Evolutionary conservation across 2,888 invertebrate species (phyloP).

Genomic region (Anthophora plumipes): DNA sequence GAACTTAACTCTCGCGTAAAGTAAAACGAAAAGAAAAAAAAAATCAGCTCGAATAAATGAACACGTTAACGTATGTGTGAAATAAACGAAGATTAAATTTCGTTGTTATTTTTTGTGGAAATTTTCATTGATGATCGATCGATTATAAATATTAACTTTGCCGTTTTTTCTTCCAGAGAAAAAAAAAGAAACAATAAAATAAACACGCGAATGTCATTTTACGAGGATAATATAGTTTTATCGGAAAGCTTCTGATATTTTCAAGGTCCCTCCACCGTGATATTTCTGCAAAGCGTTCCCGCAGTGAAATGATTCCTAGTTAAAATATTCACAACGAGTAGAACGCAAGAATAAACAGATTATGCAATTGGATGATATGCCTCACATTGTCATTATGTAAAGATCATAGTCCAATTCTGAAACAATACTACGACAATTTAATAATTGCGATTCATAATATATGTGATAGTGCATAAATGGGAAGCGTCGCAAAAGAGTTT

Average conservation of each 20-base stretch:
- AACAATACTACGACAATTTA: slow-evolving; percentile 66
- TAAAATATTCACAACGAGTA: slow-evolving; percentile 50
- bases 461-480: slow-evolving; percentile 56
- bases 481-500: slow-evolving; percentile 57
- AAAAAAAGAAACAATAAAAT: too few relatives aligned
- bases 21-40: too few relatives aligned
- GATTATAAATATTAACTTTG: too few relatives aligned
- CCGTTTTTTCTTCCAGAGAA: too few relatives aligned
- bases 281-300: not conserved
- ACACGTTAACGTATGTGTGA: not conserved
- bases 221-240: not conserved
- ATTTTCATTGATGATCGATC: not conserved
- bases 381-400: slow-evolving; percentile 73
- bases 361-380: slow-evolving; percentile 69
- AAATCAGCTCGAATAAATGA: not conserved
- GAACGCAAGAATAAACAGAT: slow-evolving; percentile 74
- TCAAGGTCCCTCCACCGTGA: not conserved
- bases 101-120: not conserved
- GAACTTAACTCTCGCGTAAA: slow-evolving; percentile 16
- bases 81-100: not conserved
- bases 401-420: slow-evolving; percentile 68
- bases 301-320: slow-evolving; percentile 16
- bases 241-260: not conserved
- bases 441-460: slow-evolving; percentile 64
- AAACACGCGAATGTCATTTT: not conserved